Conservation (phyloP, 1,140 invertebrate species). For the Chironomus tepperi region DNA sequence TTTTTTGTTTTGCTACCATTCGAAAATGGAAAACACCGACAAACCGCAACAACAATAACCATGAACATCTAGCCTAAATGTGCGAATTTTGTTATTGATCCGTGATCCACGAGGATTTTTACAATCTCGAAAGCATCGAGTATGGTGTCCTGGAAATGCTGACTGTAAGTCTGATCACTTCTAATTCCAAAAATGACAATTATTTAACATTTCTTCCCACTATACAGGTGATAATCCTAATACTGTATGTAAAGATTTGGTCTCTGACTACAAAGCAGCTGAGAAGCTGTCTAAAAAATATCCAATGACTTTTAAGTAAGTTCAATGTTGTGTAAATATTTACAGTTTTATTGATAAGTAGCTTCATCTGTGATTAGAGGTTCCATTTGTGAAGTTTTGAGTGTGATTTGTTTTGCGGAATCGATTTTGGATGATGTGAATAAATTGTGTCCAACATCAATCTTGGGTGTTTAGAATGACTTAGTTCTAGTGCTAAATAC, state of each 20-base stretch:
- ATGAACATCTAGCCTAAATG: conserved; percentile 48
- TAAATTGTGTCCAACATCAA: too few relatives aligned
- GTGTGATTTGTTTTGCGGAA: too few relatives aligned
- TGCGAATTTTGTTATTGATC: conserved; percentile 67
- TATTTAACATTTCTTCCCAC: too few relatives aligned
- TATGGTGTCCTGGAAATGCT: conserved; percentile 72
- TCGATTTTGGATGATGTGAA: neutral
- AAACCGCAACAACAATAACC: neutral
- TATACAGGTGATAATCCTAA: conserved; percentile 50
- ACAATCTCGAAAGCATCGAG: conserved; percentile 72
- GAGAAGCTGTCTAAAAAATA: conserved; percentile 55
- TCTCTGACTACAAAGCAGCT: conserved; percentile 69
- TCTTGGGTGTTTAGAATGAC: too few relatives aligned
- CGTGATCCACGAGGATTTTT: conserved; percentile 78
- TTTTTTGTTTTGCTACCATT: neutral
- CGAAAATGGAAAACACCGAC: neutral
- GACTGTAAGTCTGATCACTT: conserved; percentile 49
- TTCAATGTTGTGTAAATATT: conserved; percentile 15
- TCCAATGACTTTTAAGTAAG: conserved; percentile 62
- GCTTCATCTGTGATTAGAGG: neutral
- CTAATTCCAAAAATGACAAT: too few relatives aligned
- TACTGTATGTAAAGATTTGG: conserved; percentile 70
- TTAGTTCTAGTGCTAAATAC: too few relatives aligned
- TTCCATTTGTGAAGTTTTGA: too few relatives aligned
- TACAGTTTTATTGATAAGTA: neutral